These are phyloP conservation scores for Odontophorus gujanensis DNA, from an alignment of 2,113 vertebrate species.

Conservation along the genomic window DNA sequence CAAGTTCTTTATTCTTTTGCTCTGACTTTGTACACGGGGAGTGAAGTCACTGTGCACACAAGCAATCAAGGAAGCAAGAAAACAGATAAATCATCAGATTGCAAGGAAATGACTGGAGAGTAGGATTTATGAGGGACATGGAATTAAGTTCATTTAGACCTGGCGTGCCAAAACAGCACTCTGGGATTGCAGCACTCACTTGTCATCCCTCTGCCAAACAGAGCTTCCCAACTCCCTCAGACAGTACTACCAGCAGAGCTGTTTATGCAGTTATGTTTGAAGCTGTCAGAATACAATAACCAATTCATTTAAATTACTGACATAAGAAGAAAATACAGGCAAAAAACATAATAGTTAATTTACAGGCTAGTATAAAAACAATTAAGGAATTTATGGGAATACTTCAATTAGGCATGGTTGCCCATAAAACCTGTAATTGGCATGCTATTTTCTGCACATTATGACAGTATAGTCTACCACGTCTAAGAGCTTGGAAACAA, in stretches of 20 bases:
- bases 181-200: not conserved
- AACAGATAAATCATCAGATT: conserved; percentile 15
- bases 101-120: not conserved
- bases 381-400: not conserved
- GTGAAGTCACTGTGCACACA: not conserved
- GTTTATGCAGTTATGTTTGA: not conserved
- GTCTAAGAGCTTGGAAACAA: not conserved
- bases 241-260: not conserved
- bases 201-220: not conserved
- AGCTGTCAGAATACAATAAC: not conserved
- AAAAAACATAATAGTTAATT: not conserved
- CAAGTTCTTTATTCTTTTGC: not conserved
- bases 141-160: not conserved
- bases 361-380: not conserved
- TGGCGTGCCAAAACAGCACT: not conserved
- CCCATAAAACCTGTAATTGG: not conserved
- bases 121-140: not conserved
- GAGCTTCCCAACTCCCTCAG: not conserved
- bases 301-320: not conserved
- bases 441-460: not conserved
- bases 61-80: not conserved
- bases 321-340: not conserved
- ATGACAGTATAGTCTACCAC: not conserved
- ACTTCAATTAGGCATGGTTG: not conserved
- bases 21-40: not conserved